Percentiles rank a stretch among this genome's conserved stretches.
phyloP scores from a whole-genome alignment of 2,113 vertebrate species.

The Chaenogobius annularis region DNA sequence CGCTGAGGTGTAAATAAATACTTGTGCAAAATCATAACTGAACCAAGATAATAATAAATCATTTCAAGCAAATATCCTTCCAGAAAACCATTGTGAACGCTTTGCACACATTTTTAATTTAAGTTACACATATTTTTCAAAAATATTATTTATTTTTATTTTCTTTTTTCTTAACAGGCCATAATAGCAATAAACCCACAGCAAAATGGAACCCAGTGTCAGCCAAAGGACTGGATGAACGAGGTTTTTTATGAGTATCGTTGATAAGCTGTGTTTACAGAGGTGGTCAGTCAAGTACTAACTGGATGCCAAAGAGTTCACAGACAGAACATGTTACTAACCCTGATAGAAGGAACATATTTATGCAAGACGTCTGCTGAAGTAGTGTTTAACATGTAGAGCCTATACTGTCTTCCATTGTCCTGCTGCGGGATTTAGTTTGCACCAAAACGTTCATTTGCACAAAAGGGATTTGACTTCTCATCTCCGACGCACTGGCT shows the following conservation, averaged over 20 bases:
- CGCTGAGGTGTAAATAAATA: not conserved
- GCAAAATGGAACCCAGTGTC: constrained; percentile 82
- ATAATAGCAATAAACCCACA: constrained; percentile 78
- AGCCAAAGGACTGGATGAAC: constrained; percentile 78
- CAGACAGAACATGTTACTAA: constrained; percentile 53
- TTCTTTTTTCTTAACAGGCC: constrained; percentile 64
- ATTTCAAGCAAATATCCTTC: not conserved
- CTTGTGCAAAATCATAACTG: not conserved
- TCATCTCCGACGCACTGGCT: constrained; percentile 25
- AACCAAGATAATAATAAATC: not conserved
- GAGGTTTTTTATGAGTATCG: constrained; percentile 76
- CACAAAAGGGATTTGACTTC: constrained; percentile 29
- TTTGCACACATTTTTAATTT: not conserved
- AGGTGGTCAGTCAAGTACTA: constrained; percentile 42
- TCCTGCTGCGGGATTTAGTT: constrained; percentile 28
- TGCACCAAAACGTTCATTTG: constrained; percentile 46
- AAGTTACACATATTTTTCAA: not conserved
- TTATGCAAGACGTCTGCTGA: constrained; percentile 61
- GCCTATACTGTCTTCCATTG: constrained; percentile 45
- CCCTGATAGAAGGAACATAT: constrained; percentile 44
- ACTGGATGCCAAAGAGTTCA: constrained; percentile 76
- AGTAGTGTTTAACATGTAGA: constrained; percentile 28
- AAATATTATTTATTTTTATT: constrained; percentile 4
- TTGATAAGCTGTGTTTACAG: constrained; percentile 60
- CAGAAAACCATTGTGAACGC: not conserved